Conservation (phyloP, 1,140 invertebrate genomes). For the Gonioctena quinquepunctata region DNA sequence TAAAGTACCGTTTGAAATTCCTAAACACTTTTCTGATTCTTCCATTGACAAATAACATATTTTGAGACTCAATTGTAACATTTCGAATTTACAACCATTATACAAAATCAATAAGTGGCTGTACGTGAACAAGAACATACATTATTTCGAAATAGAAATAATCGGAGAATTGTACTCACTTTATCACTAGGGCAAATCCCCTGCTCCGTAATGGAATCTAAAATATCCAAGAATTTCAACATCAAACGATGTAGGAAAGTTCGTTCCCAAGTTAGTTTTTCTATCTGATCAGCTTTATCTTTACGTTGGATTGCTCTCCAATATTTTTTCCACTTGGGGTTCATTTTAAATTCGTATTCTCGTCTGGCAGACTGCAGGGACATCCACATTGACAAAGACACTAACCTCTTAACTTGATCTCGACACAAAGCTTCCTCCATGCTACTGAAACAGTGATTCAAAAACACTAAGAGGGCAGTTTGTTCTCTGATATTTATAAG, state of each 20-base stretch:
- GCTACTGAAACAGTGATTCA: constrained; percentile 96
- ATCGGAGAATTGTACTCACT: constrained; percentile 54
- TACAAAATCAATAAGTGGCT: too few species aligned
- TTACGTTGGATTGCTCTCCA: constrained; percentile 90
- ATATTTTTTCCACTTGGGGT: constrained; percentile 90
- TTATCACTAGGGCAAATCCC: constrained; percentile 63
- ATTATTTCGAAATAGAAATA: too few species aligned
- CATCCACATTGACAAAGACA: constrained; percentile 93
- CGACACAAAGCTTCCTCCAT: constrained; percentile 94
- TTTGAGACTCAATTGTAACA: too few species aligned
- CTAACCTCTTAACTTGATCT: constrained; percentile 88
- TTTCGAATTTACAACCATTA: too few species aligned
- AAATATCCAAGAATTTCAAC: constrained; percentile 84
- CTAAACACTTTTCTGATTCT: too few species aligned
- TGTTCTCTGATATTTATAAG: constrained; percentile 74
- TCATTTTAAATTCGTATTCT: constrained; percentile 82
- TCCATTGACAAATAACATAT: too few species aligned
- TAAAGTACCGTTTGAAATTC: too few species aligned
- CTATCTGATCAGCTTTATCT: constrained; percentile 73
- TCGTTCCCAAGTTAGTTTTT: constrained; percentile 84
- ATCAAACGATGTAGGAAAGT: constrained; percentile 87
- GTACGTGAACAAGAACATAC: too few species aligned
- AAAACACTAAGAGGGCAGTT: constrained; percentile 84
- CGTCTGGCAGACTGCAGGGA: constrained; percentile 82
- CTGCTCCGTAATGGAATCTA: constrained; percentile 75